phyloP scores from a whole-genome alignment of 2,888 invertebrate genomes.

The Scaptomyza reducta region DNA sequence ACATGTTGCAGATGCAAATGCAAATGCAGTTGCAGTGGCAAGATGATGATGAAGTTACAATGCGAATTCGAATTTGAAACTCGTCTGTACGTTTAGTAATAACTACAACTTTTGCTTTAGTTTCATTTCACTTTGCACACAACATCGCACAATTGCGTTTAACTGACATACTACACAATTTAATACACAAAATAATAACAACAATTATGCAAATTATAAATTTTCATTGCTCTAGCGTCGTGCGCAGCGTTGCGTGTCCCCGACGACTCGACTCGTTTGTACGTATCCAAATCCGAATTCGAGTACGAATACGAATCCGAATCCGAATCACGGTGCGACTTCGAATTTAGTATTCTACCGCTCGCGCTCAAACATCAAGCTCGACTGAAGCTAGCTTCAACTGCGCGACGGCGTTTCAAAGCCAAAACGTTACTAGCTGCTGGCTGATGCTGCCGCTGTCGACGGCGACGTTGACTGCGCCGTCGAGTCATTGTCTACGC shows the following conservation, averaged over 20 bases:
- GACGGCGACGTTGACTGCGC: slow-evolving; percentile 21
- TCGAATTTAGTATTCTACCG: slow-evolving; percentile 29
- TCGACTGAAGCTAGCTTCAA: slow-evolving; percentile 62
- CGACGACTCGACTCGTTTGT: slow-evolving; percentile 4
- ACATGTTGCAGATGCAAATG: slow-evolving; percentile 84
- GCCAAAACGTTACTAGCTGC: slow-evolving; percentile 32
- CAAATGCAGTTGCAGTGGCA: slow-evolving; percentile 13
- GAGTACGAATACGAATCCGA: slow-evolving; percentile 20
- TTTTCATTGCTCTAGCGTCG: slow-evolving; percentile 69
- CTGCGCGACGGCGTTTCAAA: slow-evolving; percentile 62
- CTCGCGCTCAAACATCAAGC: slow-evolving; percentile 60
- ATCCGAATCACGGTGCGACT: slow-evolving; percentile 26
- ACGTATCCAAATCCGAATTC: slow-evolving; percentile 35
- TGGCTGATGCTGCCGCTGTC: slow-evolving; percentile 23
- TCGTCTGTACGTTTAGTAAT: neutral
- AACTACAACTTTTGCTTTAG: slow-evolving; percentile 56
- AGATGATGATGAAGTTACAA: slow-evolving; percentile 16
- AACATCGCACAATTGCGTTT: slow-evolving; percentile 36
- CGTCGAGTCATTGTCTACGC: slow-evolving; percentile 69
- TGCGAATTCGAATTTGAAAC: slow-evolving; percentile 20
- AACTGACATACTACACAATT: slow-evolving; percentile 52
- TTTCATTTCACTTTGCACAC: slow-evolving; percentile 66
- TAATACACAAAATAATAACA: slow-evolving; percentile 58
- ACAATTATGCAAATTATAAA: slow-evolving; percentile 79
- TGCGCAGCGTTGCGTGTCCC: slow-evolving; percentile 62